phyloP scores from a whole-genome alignment of 2,113 vertebrate genomes.

The Antechinus flavipes region DNA sequence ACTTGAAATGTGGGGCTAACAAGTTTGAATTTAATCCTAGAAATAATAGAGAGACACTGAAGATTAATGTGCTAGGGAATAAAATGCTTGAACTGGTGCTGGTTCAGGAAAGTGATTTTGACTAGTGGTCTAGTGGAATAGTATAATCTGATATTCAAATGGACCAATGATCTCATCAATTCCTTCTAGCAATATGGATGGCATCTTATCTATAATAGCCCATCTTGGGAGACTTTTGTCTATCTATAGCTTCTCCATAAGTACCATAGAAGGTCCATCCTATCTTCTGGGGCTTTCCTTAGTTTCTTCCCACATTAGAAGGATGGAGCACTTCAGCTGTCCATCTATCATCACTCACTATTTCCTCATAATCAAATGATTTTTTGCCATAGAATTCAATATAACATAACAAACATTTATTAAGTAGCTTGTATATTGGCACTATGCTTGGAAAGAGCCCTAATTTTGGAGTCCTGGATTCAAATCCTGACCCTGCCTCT shows the following conservation, averaged over 20 bases:
- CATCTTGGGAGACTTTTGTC: neutral
- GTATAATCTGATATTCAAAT: neutral
- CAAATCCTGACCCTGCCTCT: neutral
- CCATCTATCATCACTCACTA: neutral
- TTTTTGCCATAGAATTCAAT: neutral
- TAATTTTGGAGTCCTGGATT: neutral
- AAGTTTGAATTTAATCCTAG: neutral
- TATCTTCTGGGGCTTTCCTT: neutral
- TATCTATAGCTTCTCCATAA: neutral
- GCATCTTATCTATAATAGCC: neutral
- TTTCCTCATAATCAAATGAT: neutral
- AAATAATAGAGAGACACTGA: neutral
- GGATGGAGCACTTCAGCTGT: neutral
- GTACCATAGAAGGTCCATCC: too few species aligned
- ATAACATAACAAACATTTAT: neutral
- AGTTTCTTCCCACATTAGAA: neutral
- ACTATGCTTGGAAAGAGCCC: neutral
- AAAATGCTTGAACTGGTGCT: neutral
- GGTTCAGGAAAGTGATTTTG: neutral
- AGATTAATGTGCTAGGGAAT: neutral
- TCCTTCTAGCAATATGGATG: neutral
- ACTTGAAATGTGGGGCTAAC: neutral
- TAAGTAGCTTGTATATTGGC: neutral
- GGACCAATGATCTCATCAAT: neutral
- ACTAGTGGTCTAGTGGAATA: neutral